These are phyloP conservation scores for Notothenia rossii DNA, from an alignment of 2,113 vertebrate species.

Conservation along the genomic window DNA sequence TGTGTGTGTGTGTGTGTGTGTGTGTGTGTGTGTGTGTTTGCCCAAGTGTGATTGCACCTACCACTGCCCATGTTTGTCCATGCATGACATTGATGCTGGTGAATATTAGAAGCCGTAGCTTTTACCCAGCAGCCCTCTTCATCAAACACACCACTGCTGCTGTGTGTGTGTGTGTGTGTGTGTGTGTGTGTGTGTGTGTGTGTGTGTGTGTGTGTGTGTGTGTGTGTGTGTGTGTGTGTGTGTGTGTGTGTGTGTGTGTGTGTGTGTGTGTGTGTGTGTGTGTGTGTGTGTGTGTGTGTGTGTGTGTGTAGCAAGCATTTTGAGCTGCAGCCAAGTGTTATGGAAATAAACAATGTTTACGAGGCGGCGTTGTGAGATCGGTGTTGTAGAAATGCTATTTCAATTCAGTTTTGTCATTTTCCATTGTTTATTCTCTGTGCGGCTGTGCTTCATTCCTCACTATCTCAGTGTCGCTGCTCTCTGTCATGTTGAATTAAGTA, in stretches of 20 bases:
- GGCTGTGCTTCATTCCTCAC: constrained; percentile 18
- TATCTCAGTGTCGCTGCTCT: not conserved
- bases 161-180: too few relatives aligned
- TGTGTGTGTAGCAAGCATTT: not conserved
- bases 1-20: not conserved
- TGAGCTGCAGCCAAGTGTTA: constrained; percentile 43
- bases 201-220: constrained; percentile 5
- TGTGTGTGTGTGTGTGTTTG: constrained; percentile 4
- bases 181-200: constrained; percentile 5
- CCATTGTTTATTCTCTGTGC: constrained; percentile 25
- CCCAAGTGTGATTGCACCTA: not conserved
- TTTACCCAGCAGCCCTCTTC: constrained; percentile 31
- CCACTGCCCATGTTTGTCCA: constrained; percentile 10
- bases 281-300: constrained; percentile 1
- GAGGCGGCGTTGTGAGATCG: constrained; percentile 26
- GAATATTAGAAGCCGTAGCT: constrained; percentile 29
- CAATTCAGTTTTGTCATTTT: constrained; percentile 51
- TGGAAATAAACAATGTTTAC: constrained; percentile 61
- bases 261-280: not conserved
- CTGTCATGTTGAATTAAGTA: constrained; percentile 17
- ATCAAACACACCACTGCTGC: constrained; percentile 29
- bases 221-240: constrained; percentile 6
- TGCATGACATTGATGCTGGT: constrained; percentile 21
- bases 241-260: constrained; percentile 9
- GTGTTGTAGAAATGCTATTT: constrained; percentile 44